Percentiles rank a stretch among this genome's conserved stretches.
Evolutionary conservation across 2,797 vertebrate genomes (phyloP).

Genomic region (Scolopax bukidnonensis): DNA sequence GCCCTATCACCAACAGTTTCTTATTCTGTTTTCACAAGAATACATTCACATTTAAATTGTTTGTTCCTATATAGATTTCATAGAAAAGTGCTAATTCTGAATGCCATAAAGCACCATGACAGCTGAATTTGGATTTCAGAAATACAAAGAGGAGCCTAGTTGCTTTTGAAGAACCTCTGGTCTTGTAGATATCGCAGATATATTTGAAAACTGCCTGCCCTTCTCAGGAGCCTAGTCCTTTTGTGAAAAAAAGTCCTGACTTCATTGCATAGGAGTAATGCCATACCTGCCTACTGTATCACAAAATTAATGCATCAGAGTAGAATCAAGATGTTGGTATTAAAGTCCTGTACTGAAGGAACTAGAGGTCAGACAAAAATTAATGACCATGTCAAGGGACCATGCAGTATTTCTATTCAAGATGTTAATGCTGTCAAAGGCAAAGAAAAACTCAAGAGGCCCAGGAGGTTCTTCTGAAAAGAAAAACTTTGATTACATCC

Average conservation of each 20-base stretch:
- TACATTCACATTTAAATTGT: neutral
- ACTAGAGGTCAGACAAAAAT: neutral
- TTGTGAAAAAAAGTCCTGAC: neutral
- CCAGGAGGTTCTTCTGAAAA: neutral
- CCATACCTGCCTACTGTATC: neutral
- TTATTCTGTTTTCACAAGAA: neutral
- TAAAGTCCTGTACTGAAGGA: neutral
- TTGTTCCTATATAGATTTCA: neutral
- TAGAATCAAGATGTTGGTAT: neutral
- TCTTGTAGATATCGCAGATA: neutral
- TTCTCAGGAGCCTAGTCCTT: neutral
- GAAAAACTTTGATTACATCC: neutral
- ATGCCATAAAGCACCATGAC: accelerated
- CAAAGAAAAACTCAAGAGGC: neutral
- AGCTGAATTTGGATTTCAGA: neutral
- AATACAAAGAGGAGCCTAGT: neutral
- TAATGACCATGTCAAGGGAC: neutral
- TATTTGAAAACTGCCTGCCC: neutral
- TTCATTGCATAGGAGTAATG: neutral
- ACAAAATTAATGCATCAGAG: neutral
- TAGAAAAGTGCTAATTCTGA: neutral
- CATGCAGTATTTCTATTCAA: neutral
- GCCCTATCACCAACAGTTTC: neutral
- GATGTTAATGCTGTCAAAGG: neutral
- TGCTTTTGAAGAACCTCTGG: neutral